Evolutionary conservation across 1,140 invertebrate species (phyloP).

Genomic region (Cydia strobilella): DNA sequence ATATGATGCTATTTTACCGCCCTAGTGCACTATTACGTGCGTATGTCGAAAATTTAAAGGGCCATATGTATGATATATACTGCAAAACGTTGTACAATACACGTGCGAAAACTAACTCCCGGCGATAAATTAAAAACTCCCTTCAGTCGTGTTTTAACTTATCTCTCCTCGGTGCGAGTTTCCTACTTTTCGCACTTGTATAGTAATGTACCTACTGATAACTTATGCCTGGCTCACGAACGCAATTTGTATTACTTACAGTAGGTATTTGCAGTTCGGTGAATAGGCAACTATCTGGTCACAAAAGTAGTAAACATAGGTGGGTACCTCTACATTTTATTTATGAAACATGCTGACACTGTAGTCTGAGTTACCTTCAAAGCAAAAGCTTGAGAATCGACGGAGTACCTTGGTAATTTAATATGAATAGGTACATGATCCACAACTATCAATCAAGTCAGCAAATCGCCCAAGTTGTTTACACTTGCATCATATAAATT

Average conservation of each 20-base stretch:
- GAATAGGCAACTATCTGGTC: neutral
- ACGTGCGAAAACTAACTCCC: too few species aligned
- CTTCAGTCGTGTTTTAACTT: too few species aligned
- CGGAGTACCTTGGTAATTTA: slow-evolving; percentile 25
- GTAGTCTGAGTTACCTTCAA: neutral
- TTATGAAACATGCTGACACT: slow-evolving; percentile 7
- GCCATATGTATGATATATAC: too few species aligned
- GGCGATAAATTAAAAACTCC: too few species aligned
- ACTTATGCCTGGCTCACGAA: neutral
- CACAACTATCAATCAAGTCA: slow-evolving; percentile 18
- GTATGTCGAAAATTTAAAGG: too few species aligned
- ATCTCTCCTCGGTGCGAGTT: too few species aligned
- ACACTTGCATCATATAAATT: slow-evolving; percentile 5
- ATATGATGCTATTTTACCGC: too few species aligned
- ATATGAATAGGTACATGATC: slow-evolving; percentile 19
- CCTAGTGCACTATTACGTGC: too few species aligned
- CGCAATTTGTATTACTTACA: too few species aligned
- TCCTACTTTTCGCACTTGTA: too few species aligned
- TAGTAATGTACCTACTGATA: too few species aligned
- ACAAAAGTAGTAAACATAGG: slow-evolving; percentile 11
- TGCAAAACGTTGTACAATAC: too few species aligned
- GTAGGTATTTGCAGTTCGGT: neutral
- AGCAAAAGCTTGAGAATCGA: slow-evolving; percentile 4
- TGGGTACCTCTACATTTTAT: slow-evolving; percentile 11
- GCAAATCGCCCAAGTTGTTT: slow-evolving; percentile 15